Evolutionary conservation across 2,797 vertebrate genomes (phyloP), one percentile per base, ranked within the genome.

Genomic region (Podargus strigoides): DNA sequence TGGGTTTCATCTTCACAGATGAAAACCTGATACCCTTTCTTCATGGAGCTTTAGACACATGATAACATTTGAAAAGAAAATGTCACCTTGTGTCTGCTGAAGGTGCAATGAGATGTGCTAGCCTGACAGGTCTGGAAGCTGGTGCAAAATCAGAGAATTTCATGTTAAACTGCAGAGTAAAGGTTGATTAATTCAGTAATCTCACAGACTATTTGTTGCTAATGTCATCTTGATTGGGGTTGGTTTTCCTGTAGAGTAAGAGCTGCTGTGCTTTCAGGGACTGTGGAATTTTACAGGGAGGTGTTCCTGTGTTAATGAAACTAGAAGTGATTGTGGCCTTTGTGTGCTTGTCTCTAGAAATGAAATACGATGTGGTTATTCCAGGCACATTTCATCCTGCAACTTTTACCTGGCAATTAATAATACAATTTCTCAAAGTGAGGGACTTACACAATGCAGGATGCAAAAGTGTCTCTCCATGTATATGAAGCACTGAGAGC

Each of bases 51-150:
- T 74, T 94, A 72, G 72, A 47, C 39, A 67, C 50, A 22, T 4
- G 23, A 72, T 90, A 62, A 34, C 37, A 76, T 83, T 88, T 90
- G 77, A 76, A 89, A 87, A 37, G 26, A 96, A 90, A 58, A 79
- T 88, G 12, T 59, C 34, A 41, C 87, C 96, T 87, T 88, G 44
- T 72, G 34, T 91, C 59, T 87, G 53, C 62, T 86, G 82, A 64
- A 87, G 64, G 34, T 82, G 37, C 9, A 36, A 37, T 34, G 64
- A 55, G 47, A 49, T 44, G 34, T 12, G 17, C 47, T 77, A 59
- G 30, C 30, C 64, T 87, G 41, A 77, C 88, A 67, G 78, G 23
- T 47, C 42, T 52, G 56, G 37, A 79, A 91, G 68, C 42, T 36
- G 23, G 39, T 5, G 27, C 50, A 36, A 34, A 22, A 12, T 47